phyloP scores from a whole-genome alignment of 2,113 vertebrate genomes.

The Siniperca knerii region DNA sequence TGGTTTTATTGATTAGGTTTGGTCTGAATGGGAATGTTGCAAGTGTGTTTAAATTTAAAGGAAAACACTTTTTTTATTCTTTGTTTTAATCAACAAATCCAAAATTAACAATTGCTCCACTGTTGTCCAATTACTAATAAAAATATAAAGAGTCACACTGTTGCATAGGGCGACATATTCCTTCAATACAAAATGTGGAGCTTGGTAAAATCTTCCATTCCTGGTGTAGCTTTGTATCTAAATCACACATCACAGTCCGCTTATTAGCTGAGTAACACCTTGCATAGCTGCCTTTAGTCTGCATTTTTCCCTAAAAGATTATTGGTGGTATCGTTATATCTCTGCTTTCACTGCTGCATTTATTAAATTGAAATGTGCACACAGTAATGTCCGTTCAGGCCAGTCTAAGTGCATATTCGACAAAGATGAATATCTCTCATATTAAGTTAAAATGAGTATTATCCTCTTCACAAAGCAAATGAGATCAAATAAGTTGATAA shows the following conservation, averaged over 20 bases:
- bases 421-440: conserved; percentile 40
- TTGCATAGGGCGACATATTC: background rate
- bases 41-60: background rate
- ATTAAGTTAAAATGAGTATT: conserved; percentile 6
- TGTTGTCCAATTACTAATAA: background rate
- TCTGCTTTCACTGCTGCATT: conserved; percentile 14
- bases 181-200: too few relatives aligned
- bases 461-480: conserved; percentile 8
- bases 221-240: background rate
- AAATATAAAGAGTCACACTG: background rate
- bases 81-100: background rate
- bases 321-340: background rate
- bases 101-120: background rate
- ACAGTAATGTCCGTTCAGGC: background rate
- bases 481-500: background rate
- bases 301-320: background rate
- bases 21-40: background rate
- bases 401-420: background rate
- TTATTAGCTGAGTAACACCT: background rate
- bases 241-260: background rate
- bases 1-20: background rate
- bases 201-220: background rate
- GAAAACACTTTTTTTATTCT: background rate
- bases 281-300: background rate
- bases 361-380: conserved; percentile 27